Conservation (phyloP, 2,113 vertebrate species). For the Colius striatus region DNA sequence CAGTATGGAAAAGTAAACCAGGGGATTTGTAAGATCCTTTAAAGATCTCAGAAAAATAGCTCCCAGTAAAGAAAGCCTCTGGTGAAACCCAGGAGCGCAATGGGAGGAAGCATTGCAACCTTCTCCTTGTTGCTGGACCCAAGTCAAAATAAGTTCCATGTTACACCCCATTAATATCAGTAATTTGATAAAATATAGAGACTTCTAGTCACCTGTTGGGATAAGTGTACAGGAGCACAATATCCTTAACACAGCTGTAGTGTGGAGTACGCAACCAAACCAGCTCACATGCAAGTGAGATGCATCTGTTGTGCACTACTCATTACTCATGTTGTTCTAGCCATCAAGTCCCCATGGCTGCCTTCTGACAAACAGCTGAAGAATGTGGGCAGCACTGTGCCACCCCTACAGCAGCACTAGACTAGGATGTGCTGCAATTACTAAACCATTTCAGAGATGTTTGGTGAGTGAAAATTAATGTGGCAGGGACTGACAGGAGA, state of each 20-base stretch:
- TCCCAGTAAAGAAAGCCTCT: background rate
- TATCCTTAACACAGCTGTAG: background rate
- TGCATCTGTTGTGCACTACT: background rate
- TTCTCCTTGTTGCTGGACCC: background rate
- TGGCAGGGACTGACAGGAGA: background rate
- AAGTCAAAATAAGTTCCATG: background rate
- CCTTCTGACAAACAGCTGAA: background rate
- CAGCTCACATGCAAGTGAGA: background rate
- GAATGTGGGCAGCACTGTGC: rapidly evolving
- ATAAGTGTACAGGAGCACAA: background rate
- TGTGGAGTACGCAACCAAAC: background rate
- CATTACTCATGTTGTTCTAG: background rate
- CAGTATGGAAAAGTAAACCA: background rate
- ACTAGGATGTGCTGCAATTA: background rate
- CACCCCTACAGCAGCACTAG: background rate
- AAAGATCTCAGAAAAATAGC: background rate
- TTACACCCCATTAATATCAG: background rate
- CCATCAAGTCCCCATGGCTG: background rate
- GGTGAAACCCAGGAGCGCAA: background rate
- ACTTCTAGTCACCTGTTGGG: background rate
- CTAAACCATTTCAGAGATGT: background rate
- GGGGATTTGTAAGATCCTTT: background rate
- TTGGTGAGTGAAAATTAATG: background rate
- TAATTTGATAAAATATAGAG: background rate
- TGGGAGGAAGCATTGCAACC: background rate